These are phyloP conservation scores for Odobenus rosmarus DNA, from an alignment of 2,113 vertebrate species.

Conservation along the genomic window DNA sequence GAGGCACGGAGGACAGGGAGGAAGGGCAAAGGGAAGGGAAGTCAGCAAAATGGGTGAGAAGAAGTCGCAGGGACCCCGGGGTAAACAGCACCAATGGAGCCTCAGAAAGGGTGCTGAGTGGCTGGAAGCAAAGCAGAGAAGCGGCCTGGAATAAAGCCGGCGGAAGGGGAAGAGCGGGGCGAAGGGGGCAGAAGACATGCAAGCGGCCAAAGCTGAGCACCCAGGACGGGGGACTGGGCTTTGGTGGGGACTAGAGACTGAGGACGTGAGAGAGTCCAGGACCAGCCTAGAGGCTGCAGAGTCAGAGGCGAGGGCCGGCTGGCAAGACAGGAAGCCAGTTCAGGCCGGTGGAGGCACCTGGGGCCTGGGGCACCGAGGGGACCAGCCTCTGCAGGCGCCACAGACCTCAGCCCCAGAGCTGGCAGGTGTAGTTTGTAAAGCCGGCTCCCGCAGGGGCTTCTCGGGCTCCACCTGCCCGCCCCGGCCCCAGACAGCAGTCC, in stretches of 20 bases:
- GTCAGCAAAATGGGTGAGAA: not conserved
- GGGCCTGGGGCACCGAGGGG: accelerated
- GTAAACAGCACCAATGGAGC: not conserved
- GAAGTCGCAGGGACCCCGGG: not conserved
- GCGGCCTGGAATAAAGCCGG: not conserved
- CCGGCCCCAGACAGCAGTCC: accelerated
- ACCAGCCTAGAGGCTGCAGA: not conserved
- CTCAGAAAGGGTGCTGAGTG: not conserved
- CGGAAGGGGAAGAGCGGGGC: not conserved
- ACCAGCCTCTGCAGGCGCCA: not conserved
- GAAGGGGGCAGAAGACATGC: not conserved
- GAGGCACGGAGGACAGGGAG: not conserved
- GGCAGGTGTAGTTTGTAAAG: not conserved
- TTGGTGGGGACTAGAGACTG: not conserved
- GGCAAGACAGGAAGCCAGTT: not conserved
- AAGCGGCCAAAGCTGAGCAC: not conserved
- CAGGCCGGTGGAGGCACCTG: not conserved
- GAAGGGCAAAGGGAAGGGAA: not conserved
- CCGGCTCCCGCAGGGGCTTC: accelerated
- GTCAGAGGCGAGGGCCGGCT: not conserved
- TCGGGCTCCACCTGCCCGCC: no score
- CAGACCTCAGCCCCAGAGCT: accelerated
- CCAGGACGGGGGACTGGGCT: not conserved
- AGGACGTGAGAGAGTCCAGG: not conserved
- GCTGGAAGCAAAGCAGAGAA: not conserved